These are phyloP conservation scores for Crypturellus tataupa DNA, from an alignment of 2,797 vertebrate genomes.

Conservation along the genomic window DNA sequence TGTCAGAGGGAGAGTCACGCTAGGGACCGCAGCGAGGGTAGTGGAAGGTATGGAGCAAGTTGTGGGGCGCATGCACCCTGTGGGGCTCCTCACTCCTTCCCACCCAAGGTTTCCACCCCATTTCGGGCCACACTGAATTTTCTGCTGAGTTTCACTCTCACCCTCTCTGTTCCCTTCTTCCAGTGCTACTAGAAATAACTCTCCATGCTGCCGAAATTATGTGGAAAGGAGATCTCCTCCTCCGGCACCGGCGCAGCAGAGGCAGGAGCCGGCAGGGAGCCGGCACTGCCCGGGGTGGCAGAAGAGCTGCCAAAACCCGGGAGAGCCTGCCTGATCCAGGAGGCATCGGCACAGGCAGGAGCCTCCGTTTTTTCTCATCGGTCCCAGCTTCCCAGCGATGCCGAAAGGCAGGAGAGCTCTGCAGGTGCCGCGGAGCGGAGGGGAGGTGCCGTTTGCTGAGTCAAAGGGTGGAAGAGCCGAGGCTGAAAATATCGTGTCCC, in stretches of 20 bases:
- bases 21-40: background rate
- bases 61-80: fast-evolving
- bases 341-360: background rate
- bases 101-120: background rate
- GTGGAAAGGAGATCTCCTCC: background rate
- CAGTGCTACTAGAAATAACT: background rate
- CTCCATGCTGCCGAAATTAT: fast-evolving
- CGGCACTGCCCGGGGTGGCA: background rate
- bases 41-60: fast-evolving
- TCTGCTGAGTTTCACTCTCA: background rate
- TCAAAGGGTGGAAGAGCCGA: background rate
- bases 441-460: background rate
- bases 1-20: fast-evolving
- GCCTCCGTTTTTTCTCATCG: background rate
- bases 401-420: fast-evolving
- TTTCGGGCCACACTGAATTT: background rate
- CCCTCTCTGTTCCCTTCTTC: background rate
- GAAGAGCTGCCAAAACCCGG: background rate
- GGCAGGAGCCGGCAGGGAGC: background rate
- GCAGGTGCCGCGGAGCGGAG: fast-evolving
- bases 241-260: fast-evolving
- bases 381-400: background rate
- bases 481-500: background rate
- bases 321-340: fast-evolving
- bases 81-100: background rate